Evolutionary conservation across 2,797 vertebrate species (phyloP).

Genomic region (Muscicapa striata): DNA sequence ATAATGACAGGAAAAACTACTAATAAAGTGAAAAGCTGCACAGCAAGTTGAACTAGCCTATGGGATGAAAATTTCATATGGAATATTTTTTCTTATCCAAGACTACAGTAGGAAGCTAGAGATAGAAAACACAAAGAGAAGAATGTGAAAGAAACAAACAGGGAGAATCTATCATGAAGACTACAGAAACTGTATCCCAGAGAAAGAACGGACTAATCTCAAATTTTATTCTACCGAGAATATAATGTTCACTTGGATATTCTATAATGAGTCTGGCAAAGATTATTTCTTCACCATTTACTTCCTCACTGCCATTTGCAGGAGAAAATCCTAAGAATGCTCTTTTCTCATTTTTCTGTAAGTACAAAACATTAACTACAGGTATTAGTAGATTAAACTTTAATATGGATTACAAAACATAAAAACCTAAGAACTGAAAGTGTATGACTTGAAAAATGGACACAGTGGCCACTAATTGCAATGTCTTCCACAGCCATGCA

Average conservation of each 20-base stretch:
- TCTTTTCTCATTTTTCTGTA: neutral
- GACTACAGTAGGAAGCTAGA: neutral
- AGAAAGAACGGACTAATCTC: neutral
- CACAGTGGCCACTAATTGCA: neutral
- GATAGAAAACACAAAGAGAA: neutral
- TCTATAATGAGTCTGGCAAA: neutral
- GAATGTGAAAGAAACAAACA: neutral
- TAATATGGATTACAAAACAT: neutral
- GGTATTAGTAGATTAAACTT: neutral
- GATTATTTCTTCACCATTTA: neutral
- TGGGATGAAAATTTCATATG: neutral
- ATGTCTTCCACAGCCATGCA: neutral
- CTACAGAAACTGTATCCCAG: neutral
- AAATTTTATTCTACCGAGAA: neutral
- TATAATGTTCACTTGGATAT: neutral
- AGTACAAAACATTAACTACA: neutral
- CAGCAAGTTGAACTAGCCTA: neutral
- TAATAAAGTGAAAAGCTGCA: neutral
- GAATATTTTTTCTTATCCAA: neutral
- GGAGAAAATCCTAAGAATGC: neutral
- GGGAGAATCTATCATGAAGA: neutral
- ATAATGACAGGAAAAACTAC: neutral
- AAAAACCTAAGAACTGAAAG: neutral
- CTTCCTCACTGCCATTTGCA: neutral
- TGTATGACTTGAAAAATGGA: neutral